A percentile compares a stretch with the other conserved stretches of the same genome.
These are phyloP conservation scores for Tragopan temminckii DNA, from an alignment of 2,797 vertebrate genomes.

Conservation along the genomic window DNA sequence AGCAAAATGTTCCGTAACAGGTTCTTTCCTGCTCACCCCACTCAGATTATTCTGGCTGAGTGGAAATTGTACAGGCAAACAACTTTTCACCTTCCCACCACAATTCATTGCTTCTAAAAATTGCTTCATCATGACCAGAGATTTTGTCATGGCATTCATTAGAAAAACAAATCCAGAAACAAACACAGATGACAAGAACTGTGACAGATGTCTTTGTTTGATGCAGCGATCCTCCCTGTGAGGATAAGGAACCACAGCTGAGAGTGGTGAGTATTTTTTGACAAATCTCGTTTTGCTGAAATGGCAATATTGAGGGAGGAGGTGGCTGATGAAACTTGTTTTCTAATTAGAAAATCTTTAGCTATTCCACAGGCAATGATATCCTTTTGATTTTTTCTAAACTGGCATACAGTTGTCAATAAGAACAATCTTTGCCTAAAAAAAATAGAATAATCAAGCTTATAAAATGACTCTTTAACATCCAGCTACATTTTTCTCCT, in stretches of 20 bases:
- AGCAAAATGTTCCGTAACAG: constrained; percentile 18
- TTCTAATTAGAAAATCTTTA: constrained; percentile 44
- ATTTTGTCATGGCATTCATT: constrained; percentile 44
- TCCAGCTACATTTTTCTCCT: not conserved
- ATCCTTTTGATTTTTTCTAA: constrained; percentile 1
- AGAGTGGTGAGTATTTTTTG: constrained; percentile 31
- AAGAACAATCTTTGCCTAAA: not conserved
- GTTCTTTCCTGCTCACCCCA: not conserved
- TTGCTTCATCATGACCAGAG: constrained; percentile 31
- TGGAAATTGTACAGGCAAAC: constrained; percentile 6
- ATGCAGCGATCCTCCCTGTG: constrained; percentile 6
- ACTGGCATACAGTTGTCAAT: not conserved
- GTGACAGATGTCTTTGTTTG: constrained; percentile 39
- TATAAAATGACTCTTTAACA: not conserved
- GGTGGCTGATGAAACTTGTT: not conserved
- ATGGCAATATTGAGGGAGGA: constrained; percentile 8
- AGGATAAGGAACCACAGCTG: not conserved
- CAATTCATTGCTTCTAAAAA: constrained; percentile 35
- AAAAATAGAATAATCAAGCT: not conserved
- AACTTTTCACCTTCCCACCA: constrained; percentile 9
- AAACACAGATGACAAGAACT: constrained; percentile 34
- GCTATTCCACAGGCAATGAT: not conserved
- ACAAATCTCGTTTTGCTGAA: constrained; percentile 16
- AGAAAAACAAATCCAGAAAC: constrained; percentile 50
- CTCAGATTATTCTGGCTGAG: not conserved